Base-by-base conservation (phyloP, 2,888 invertebrate species). In the Lamproptera curius region DNA sequence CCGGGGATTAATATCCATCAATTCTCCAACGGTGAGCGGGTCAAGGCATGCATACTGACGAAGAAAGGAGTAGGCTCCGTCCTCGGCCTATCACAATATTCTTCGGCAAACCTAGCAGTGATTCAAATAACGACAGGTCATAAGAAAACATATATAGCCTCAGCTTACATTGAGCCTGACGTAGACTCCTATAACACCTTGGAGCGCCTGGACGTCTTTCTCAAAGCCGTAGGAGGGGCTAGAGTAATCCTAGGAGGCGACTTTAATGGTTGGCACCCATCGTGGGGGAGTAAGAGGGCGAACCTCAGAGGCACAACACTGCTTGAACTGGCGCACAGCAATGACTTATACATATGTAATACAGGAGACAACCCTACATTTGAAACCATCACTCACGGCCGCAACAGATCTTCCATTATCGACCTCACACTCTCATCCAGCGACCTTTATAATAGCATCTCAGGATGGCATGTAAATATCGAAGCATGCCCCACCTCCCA, bases 181-280 rank as follows among this genome's bases (percentile, higher is more conserved):
- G n/a, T n/a, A n/a, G n/a, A n/a, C n/a, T n/a, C 56, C 0, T 28
- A 54, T 2, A 17, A 40, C 1, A 13, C 1, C 0, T 1, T 52
- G 0, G 50, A 54, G 2, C 2, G n/a, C n/a, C n/a, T n/a, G n/a
- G n/a, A 13, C 28, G 48, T 54, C 23, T 28, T 56, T 0, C 5
- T 15, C 1, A 8, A 13, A 1, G 41, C 17, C 10, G n/a, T n/a
- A n/a, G n/a, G 8, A 0, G 11, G 33, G 11, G 28, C 52, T 1
- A 36, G 23, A 8, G 23, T 28, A 8, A 34, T 56, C 8, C 3
- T 56, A 1, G 47, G 52, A 0, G 54, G 56, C 1, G 54, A 56
- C 33, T 34, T 54, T 9, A 56, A 56, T n/a, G 56, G 52, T 0
- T 53, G 53, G 51, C 53, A 56, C n/a, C 46, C 46, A 1, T 8